Evolutionary conservation across 2,113 vertebrate species (phyloP).

Genomic region (Athene cunicularia): DNA sequence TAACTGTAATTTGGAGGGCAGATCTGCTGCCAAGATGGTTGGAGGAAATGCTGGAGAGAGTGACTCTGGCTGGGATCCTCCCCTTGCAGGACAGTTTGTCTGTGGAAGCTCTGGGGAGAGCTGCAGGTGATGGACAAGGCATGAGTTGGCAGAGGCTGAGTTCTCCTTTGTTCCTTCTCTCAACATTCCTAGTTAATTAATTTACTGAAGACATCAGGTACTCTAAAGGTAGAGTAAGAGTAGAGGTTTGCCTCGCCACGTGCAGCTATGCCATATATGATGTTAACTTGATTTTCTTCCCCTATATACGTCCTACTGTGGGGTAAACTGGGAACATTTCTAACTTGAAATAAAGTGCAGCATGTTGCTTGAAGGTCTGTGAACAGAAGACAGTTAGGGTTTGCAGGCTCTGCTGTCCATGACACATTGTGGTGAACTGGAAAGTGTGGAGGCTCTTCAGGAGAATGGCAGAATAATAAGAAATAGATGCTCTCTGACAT

Average conservation of each 20-base stretch:
- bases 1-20: not conserved
- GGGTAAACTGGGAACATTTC: not conserved
- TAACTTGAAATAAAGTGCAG: not conserved
- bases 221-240: not conserved
- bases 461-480: not conserved
- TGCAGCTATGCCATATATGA: not conserved
- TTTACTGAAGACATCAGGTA: not conserved
- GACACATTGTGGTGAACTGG: not conserved
- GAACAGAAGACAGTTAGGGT: not conserved
- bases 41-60: not conserved
- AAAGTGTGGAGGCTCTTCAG: not conserved
- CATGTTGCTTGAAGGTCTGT: not conserved
- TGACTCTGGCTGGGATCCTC: not conserved
- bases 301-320: not conserved
- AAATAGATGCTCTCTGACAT: not conserved
- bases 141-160: not conserved
- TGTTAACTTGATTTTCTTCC: not conserved
- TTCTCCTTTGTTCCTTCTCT: not conserved
- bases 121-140: not conserved
- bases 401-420: not conserved
- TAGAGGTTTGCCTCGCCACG: not conserved
- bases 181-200: not conserved
- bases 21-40: not conserved
- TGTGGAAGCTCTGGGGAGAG: not conserved
- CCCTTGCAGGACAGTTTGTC: not conserved